These are phyloP conservation scores for Chelon labrosus DNA, from an alignment of 2,797 vertebrate species.

Conservation along the genomic window DNA sequence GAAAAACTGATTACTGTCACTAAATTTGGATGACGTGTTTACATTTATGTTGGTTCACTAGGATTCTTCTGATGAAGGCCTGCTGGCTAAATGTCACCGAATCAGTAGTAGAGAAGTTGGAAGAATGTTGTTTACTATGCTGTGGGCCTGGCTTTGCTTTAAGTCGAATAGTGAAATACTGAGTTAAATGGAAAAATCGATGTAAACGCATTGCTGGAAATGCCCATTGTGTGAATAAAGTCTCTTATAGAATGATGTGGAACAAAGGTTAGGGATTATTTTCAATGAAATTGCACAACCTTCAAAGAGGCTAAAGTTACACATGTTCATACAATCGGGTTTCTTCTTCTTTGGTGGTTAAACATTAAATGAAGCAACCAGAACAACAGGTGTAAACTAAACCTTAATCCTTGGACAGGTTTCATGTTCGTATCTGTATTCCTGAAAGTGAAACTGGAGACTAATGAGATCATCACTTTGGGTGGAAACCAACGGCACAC, in stretches of 20 bases:
- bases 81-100: slow-evolving; percentile 18
- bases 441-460: not conserved
- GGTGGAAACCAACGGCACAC: slow-evolving; percentile 8
- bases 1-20: slow-evolving; percentile 14
- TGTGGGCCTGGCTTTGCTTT: not conserved
- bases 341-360: not conserved
- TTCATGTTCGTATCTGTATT: not conserved
- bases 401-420: not conserved
- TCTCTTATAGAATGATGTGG: no score
- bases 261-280: no score
- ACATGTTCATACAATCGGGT: not conserved
- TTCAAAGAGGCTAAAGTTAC: not conserved
- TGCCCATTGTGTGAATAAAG: no score
- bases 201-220: no score
- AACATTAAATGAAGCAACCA: not conserved
- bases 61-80: slow-evolving; percentile 7
- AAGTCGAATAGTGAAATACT: slow-evolving; percentile 4
- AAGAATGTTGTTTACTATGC: not conserved
- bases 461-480: not conserved
- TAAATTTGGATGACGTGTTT: slow-evolving; percentile 12
- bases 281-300: not conserved
- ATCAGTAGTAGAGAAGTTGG: slow-evolving; percentile 1
- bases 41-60: slow-evolving; percentile 1
- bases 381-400: not conserved
- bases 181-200: slow-evolving; percentile 4